phyloP scores from a whole-genome alignment of 2,888 invertebrate species.

The Apotomis turbidana region DNA sequence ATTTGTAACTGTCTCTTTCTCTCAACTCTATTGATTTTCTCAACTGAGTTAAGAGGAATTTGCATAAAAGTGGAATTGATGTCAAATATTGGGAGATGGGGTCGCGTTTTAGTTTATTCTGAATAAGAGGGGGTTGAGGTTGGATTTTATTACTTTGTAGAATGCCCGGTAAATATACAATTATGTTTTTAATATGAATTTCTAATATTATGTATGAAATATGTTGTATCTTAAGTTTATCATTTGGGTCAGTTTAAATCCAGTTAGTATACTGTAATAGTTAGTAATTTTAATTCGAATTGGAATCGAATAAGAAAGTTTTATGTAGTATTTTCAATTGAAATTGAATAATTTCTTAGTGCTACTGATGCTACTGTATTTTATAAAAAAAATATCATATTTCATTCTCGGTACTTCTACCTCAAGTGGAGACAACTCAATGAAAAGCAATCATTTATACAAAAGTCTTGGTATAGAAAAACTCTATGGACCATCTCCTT shows the following conservation, averaged over 20 bases:
- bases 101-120: conserved; percentile 10
- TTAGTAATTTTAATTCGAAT: not conserved
- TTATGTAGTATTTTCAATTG: not conserved
- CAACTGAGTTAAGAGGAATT: conserved; percentile 60
- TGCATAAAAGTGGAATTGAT: conserved; percentile 57
- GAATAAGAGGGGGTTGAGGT: not conserved
- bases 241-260: not conserved
- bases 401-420: too few relatives aligned
- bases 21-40: conserved; percentile 71
- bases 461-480: too few relatives aligned
- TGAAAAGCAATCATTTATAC: too few relatives aligned
- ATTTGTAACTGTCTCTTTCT: conserved; percentile 49
- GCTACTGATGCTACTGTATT: too few relatives aligned
- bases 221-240: not conserved
- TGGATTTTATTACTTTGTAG: not conserved
- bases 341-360: too few relatives aligned
- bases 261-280: too few relatives aligned
- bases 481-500: not conserved
- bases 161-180: not conserved
- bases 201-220: too few relatives aligned
- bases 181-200: too few relatives aligned
- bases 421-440: too few relatives aligned
- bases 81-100: conserved; percentile 36
- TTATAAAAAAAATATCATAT: too few relatives aligned
- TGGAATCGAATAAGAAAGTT: not conserved